Percentiles rank a stretch among this genome's conserved stretches.
These are phyloP conservation scores for Eumaeus atala DNA, from an alignment of 1,140 invertebrate genomes.

Conservation along the genomic window DNA sequence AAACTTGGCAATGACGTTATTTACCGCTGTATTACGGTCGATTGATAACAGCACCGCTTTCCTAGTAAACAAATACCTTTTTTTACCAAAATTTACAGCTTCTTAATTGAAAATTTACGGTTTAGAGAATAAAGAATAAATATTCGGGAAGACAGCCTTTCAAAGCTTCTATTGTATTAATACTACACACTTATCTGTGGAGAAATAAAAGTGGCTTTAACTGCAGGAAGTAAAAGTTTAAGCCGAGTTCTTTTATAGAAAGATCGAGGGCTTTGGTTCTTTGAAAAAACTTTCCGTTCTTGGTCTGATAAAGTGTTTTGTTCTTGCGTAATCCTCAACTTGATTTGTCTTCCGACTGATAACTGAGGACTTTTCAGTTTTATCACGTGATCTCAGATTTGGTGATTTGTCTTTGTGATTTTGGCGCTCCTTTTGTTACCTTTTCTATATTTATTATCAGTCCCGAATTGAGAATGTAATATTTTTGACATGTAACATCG, in stretches of 20 bases:
- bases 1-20: too few relatives aligned
- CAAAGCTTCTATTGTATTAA: constrained; percentile 29
- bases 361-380: constrained; percentile 21
- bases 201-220: constrained; percentile 43
- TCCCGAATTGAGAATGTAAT: too few relatives aligned
- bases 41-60: too few relatives aligned
- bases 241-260: constrained; percentile 44
- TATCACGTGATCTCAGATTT: constrained; percentile 15
- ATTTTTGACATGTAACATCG: too few relatives aligned
- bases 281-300: constrained; percentile 43
- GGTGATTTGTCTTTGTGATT: neutral
- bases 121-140: neutral
- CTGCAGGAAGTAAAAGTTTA: constrained; percentile 53
- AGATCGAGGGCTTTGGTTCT: constrained; percentile 49
- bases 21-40: too few relatives aligned
- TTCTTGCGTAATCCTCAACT: constrained; percentile 50
- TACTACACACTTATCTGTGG: constrained; percentile 31
- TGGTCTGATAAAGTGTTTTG: constrained; percentile 54
- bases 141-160: constrained; percentile 25
- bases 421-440: constrained; percentile 12
- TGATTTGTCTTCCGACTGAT: constrained; percentile 46
- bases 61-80: neutral
- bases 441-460: constrained; percentile 2
- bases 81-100: neutral
- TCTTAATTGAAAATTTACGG: neutral